phyloP scores from a whole-genome alignment of 2,888 invertebrate species.

The Xylocampa areola region DNA sequence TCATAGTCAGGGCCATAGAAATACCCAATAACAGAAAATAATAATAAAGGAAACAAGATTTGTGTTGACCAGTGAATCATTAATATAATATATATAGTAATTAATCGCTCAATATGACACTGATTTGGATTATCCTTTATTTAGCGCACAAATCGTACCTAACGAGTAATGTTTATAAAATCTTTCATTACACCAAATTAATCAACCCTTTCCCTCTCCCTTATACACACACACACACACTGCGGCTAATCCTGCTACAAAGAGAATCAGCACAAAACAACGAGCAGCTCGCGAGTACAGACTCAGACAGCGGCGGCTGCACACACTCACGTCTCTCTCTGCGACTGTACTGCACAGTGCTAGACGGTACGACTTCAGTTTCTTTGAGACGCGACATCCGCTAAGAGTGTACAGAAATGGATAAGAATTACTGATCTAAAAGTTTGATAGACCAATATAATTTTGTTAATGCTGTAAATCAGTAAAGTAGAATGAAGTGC shows the following conservation, averaged over 20 bases:
- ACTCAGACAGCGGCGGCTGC: constrained; percentile 2
- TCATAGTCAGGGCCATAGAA: too few species aligned
- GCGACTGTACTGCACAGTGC: constrained; percentile 9
- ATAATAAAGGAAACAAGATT: too few species aligned
- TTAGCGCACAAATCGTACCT: not conserved
- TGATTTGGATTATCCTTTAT: constrained; percentile 1
- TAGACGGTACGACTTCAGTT: constrained; percentile 8
- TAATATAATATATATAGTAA: too few species aligned
- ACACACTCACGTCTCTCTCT: constrained; percentile 3
- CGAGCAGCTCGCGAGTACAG: constrained; percentile 5
- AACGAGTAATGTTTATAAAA: not conserved
- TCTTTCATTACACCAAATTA: constrained; percentile 3
- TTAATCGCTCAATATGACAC: too few species aligned
- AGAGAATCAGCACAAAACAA: constrained; percentile 9
- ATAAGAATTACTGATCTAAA: not conserved
- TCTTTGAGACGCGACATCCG: constrained; percentile 12
- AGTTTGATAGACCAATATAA: too few species aligned
- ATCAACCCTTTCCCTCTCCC: not conserved
- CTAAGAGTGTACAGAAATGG: not conserved
- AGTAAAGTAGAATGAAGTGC: too few species aligned
- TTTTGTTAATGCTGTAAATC: too few species aligned
- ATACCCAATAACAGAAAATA: too few species aligned
- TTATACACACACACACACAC: not conserved
- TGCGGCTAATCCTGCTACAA: constrained; percentile 9
- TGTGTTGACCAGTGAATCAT: too few species aligned